Percentiles rank a stretch among this genome's conserved stretches.
phyloP scores from a whole-genome alignment of 2,888 invertebrate genomes.

The Frankliniella fusca region DNA sequence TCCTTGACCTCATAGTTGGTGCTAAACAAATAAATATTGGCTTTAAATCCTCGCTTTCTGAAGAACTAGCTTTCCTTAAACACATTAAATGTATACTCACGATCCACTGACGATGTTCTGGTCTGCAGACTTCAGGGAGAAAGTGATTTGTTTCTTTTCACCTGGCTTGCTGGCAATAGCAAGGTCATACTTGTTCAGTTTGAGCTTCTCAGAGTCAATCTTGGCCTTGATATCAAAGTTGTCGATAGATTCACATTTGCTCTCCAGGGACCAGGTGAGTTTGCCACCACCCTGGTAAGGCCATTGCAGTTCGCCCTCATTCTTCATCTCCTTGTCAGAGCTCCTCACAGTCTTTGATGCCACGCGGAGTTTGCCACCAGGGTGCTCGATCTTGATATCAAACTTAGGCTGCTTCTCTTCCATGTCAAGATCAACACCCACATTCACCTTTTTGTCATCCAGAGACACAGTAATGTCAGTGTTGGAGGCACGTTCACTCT shows the following conservation, averaged over 20 bases:
- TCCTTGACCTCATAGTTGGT: conserved; percentile 66
- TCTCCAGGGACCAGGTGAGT: conserved; percentile 50
- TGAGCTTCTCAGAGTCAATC: conserved; percentile 61
- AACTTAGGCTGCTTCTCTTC: conserved; percentile 48
- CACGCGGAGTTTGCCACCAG: conserved; percentile 50
- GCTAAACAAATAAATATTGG: conserved; percentile 45
- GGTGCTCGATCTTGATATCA: conserved; percentile 57
- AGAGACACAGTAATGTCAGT: conserved; percentile 28
- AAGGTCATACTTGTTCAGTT: conserved; percentile 60
- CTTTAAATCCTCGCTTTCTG: too few relatives aligned
- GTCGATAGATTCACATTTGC: conserved; percentile 57
- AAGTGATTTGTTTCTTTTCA: conserved; percentile 56
- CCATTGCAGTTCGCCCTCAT: conserved; percentile 49
- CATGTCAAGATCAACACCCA: conserved; percentile 35
- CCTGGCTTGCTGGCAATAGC: conserved; percentile 61
- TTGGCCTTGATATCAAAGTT: conserved; percentile 59
- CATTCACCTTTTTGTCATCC: conserved; percentile 34
- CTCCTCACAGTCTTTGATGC: conserved; percentile 50
- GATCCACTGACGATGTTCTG: conserved; percentile 67
- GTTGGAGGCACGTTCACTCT: not conserved
- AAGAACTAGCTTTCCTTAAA: conserved; percentile 16
- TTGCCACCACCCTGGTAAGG: conserved; percentile 41
- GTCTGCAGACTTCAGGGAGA: conserved; percentile 60
- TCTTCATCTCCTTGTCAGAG: conserved; percentile 52
- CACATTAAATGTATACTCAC: conserved; percentile 46